Evolutionary conservation across 2,797 vertebrate genomes (phyloP).

Genomic region (Propithecus deckenii): DNA sequence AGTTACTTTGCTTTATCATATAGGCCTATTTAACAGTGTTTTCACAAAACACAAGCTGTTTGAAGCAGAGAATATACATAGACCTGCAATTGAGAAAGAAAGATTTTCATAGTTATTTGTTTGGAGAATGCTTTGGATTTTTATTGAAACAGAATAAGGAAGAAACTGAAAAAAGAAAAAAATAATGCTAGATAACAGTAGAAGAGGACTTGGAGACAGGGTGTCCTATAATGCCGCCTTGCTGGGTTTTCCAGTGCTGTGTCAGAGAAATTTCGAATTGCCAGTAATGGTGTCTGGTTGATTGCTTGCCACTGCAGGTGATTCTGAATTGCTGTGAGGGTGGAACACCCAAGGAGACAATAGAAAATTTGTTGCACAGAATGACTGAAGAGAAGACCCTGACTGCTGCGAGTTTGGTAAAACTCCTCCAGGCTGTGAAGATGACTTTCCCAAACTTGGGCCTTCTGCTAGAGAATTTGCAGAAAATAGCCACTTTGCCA

Average conservation of each 20-base stretch:
- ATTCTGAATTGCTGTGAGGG: constrained; percentile 88
- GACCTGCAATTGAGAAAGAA: background rate
- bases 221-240: background rate
- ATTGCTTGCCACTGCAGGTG: constrained; percentile 82
- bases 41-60: background rate
- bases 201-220: background rate
- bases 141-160: background rate
- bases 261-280: background rate
- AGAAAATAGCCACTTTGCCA: constrained; percentile 58
- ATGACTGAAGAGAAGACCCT: constrained; percentile 85
- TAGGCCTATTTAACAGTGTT: background rate
- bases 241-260: background rate
- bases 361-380: constrained; percentile 84
- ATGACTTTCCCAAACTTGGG: constrained; percentile 81
- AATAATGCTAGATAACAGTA: background rate
- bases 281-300: constrained; percentile 44
- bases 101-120: background rate
- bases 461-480: constrained; percentile 81
- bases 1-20: background rate
- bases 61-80: background rate
- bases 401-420: constrained; percentile 84
- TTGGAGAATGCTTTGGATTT: constrained; percentile 17
- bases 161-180: background rate
- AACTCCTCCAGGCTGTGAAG: constrained; percentile 84
- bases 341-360: constrained; percentile 77